Conservation (phyloP, 2,113 vertebrate species). For the Halcyon senegalensis region DNA sequence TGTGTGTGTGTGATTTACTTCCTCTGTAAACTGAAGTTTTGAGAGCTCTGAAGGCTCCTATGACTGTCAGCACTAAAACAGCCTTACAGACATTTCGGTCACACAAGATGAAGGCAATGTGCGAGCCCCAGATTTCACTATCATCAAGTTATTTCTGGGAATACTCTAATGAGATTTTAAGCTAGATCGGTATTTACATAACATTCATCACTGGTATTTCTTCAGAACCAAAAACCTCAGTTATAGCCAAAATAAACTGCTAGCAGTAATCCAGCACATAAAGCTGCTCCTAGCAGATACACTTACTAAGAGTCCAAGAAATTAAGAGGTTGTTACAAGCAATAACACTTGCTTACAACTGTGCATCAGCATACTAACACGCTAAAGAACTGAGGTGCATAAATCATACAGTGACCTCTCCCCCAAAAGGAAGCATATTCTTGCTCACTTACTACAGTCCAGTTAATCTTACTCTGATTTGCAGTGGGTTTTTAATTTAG, state of each 20-base stretch:
- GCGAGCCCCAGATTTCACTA: neutral
- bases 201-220: constrained; percentile 22
- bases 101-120: neutral
- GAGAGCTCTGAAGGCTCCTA: neutral
- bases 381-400: neutral
- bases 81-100: neutral
- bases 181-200: constrained; percentile 3
- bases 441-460: neutral
- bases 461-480: neutral
- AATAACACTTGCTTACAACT: neutral
- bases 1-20: neutral
- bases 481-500: neutral
- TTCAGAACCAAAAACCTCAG: neutral
- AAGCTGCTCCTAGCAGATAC: neutral
- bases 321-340: neutral
- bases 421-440: neutral
- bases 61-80: neutral
- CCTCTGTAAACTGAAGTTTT: neutral
- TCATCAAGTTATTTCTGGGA: constrained; percentile 29
- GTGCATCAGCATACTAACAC: neutral
- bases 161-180: constrained; percentile 44
- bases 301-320: neutral
- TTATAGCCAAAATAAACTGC: constrained; percentile 35
- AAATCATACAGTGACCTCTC: neutral
- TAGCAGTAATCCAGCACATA: neutral